phyloP scores from a whole-genome alignment of 1,140 invertebrate species.

The Tachypleus tridentatus region DNA sequence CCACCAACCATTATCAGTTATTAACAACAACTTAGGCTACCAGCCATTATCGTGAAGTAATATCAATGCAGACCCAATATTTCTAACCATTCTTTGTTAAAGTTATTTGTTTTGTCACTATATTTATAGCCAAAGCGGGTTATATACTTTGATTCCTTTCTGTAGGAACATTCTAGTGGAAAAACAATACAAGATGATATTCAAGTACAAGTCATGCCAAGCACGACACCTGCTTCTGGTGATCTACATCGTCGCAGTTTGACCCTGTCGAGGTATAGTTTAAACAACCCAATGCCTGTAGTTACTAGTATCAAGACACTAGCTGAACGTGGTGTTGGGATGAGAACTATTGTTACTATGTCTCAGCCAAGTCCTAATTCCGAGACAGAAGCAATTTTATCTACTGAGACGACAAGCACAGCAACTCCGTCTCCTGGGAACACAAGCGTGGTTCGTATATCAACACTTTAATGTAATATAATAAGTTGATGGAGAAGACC shows the following conservation, averaged over 20 bases:
- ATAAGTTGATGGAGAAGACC: too few relatives aligned
- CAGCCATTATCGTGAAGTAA: too few relatives aligned
- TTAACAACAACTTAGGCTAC: too few relatives aligned
- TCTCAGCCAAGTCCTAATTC: neutral
- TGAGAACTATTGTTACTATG: neutral
- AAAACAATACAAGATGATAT: neutral
- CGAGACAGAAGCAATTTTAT: slow-evolving; percentile 1
- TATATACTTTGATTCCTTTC: too few relatives aligned
- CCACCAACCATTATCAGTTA: too few relatives aligned
- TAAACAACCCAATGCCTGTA: neutral
- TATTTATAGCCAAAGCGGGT: too few relatives aligned
- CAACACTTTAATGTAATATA: neutral
- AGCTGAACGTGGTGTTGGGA: neutral
- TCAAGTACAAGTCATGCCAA: neutral
- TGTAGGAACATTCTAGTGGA: too few relatives aligned
- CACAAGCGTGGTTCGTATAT: slow-evolving; percentile 2
- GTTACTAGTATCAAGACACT: neutral
- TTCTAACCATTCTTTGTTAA: too few relatives aligned
- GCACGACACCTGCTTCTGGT: neutral
- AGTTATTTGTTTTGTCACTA: too few relatives aligned
- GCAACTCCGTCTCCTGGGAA: neutral
- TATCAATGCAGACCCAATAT: too few relatives aligned
- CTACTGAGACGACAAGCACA: neutral
- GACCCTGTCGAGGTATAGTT: neutral
- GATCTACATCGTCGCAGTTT: neutral